A percentile compares a stretch with the other conserved stretches of the same genome.
Evolutionary conservation across 2,888 invertebrate species (phyloP).

Genomic region (Megamerina dolium): DNA sequence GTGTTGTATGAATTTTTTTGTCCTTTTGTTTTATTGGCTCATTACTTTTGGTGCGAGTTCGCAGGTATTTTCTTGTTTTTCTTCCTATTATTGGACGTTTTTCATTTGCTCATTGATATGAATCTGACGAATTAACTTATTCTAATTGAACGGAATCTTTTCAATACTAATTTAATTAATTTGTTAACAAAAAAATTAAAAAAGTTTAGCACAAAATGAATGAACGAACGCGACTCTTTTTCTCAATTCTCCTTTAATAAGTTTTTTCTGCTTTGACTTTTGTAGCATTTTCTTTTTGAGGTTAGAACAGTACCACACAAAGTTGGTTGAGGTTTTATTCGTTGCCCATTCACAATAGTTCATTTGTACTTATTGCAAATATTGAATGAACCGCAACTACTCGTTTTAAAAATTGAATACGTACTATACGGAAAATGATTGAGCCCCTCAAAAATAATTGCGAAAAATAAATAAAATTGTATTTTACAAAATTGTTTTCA

Average conservation of each 20-base stretch:
- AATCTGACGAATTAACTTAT: slow-evolving; percentile 22
- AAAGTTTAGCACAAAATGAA: slow-evolving; percentile 9
- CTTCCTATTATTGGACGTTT: slow-evolving; percentile 25
- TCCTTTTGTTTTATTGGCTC: slow-evolving; percentile 9
- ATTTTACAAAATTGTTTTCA: too few species aligned
- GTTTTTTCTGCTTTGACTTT: slow-evolving; percentile 18
- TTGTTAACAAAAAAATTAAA: neutral
- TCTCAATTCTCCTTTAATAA: slow-evolving; percentile 16
- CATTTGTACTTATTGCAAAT: neutral
- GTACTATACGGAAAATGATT: too few species aligned
- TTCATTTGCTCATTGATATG: slow-evolving; percentile 28
- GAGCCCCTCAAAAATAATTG: too few species aligned
- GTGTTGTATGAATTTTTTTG: too few species aligned
- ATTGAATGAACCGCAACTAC: too few species aligned
- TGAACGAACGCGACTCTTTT: slow-evolving; percentile 17
- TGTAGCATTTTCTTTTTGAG: slow-evolving; percentile 1
- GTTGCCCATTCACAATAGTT: neutral
- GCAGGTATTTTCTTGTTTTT: slow-evolving; percentile 22
- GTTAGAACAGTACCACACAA: neutral
- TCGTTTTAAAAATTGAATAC: too few species aligned
- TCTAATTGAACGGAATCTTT: slow-evolving; percentile 25
- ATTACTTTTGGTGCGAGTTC: slow-evolving; percentile 20
- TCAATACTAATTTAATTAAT: slow-evolving; percentile 1
- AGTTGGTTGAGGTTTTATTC: neutral
- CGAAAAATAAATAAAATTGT: too few species aligned